Evolutionary conservation across 2,888 invertebrate genomes (phyloP).

Genomic region (Diarsia brunnea): DNA sequence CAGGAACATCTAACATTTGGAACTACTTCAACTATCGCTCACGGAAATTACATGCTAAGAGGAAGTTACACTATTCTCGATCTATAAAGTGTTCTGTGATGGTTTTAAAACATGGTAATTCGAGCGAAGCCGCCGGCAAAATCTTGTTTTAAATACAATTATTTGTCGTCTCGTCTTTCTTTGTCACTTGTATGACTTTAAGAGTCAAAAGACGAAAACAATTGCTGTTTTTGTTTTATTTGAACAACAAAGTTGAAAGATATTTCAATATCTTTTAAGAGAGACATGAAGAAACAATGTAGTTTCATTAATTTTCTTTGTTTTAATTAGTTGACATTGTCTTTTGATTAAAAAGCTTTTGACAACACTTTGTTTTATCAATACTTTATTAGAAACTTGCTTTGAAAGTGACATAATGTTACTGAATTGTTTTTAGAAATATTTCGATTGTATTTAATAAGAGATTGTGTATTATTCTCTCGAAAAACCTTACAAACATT

Average conservation of each 20-base stretch:
- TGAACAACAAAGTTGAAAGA: constrained; percentile 55
- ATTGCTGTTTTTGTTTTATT: constrained; percentile 37
- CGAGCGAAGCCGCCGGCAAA: not conserved
- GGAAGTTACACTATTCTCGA: not conserved
- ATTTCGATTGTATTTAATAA: no score
- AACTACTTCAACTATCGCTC: not conserved
- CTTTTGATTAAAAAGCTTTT: constrained; percentile 44
- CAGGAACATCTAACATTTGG: not conserved
- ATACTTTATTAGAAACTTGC: constrained; percentile 7
- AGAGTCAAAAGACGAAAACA: constrained; percentile 1
- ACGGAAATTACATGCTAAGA: not conserved
- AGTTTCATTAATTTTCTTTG: constrained; percentile 37
- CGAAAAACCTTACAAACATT: not conserved
- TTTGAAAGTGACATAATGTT: not conserved
- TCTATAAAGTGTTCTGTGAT: not conserved
- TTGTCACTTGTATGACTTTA: constrained; percentile 7
- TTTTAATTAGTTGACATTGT: constrained; percentile 58
- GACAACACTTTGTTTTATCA: constrained; percentile 23
- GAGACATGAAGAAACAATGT: constrained; percentile 37
- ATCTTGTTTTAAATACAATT: not conserved
- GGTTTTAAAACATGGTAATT: not conserved
- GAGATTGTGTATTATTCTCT: not conserved
- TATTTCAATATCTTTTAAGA: constrained; percentile 44
- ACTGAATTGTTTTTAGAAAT: no score
- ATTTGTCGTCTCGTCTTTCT: not conserved